Conservation (phyloP, 2,113 vertebrate species). For the Speoplatyrhinus poulsoni region DNA sequence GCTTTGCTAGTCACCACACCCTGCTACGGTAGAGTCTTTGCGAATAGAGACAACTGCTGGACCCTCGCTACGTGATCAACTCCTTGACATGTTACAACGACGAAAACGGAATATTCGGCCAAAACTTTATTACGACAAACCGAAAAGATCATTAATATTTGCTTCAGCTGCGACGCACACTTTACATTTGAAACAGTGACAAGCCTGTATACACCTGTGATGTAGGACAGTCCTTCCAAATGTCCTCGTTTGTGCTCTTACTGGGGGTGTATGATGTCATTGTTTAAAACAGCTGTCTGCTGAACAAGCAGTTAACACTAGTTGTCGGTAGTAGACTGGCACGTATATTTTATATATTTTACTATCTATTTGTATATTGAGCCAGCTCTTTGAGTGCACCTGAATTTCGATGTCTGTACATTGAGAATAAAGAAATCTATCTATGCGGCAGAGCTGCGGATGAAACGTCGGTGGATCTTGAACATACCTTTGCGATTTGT, state of each 20-base stretch:
- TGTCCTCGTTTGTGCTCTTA: constrained; percentile 10
- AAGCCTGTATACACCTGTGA: neutral
- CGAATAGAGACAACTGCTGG: constrained; percentile 34
- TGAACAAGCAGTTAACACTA: constrained; percentile 35
- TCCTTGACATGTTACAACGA: constrained; percentile 18
- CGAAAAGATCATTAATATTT: constrained; percentile 6
- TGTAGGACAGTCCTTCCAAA: neutral
- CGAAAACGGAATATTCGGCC: constrained; percentile 1
- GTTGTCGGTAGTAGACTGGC: constrained; percentile 22
- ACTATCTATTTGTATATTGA: too few species aligned
- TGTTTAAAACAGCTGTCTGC: constrained; percentile 44
- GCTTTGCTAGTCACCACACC: constrained; percentile 61
- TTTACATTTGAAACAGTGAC: neutral
- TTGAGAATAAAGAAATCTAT: neutral
- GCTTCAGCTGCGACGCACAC: neutral
- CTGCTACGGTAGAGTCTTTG: constrained; percentile 42
- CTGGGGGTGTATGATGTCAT: constrained; percentile 40
- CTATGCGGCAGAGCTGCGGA: too few species aligned
- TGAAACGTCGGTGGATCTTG: too few species aligned
- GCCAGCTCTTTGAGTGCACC: too few species aligned
- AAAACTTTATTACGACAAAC: constrained; percentile 3
- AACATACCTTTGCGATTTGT: too few species aligned
- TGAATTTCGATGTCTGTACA: too few species aligned
- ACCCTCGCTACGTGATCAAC: constrained; percentile 28
- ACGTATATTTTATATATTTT: neutral